These are phyloP conservation scores for Pseudomyrmex cubaensis DNA, from an alignment of 1,140 invertebrate genomes.

Conservation along the genomic window DNA sequence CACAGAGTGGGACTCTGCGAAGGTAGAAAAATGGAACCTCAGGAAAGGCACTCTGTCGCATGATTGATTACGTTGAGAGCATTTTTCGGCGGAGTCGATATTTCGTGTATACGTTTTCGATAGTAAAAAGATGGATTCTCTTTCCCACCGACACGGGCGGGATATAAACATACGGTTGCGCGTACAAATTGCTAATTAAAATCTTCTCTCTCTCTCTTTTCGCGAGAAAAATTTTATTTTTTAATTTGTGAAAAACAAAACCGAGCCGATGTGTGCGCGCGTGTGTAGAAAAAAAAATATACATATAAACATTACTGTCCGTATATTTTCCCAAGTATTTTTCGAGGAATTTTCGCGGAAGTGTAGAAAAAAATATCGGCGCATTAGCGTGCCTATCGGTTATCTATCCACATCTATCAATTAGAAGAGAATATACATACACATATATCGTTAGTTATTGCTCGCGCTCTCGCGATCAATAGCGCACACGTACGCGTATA, in stretches of 20 bases:
- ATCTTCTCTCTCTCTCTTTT: not conserved
- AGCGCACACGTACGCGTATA: constrained; percentile 23
- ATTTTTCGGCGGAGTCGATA: constrained; percentile 25
- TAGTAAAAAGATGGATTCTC: constrained; percentile 35
- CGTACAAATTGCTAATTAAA: not conserved
- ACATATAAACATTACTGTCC: not conserved
- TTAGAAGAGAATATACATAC: constrained; percentile 49
- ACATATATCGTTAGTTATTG: constrained; percentile 58
- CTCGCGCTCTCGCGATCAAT: constrained; percentile 46
- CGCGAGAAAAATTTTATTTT: not conserved
- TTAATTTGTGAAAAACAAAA: constrained; percentile 2
- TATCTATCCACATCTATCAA: constrained; percentile 50
- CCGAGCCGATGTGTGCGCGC: no score
- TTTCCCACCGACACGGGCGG: no score
- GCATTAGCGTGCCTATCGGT: constrained; percentile 20
- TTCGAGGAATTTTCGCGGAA: constrained; percentile 13
- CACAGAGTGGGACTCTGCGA: not conserved
- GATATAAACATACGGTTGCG: not conserved
- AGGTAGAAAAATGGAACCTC: constrained; percentile 20
- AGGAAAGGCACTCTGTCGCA: not conserved
- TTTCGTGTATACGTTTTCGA: constrained; percentile 12
- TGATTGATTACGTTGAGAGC: constrained; percentile 41
- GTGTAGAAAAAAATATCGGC: constrained; percentile 17
- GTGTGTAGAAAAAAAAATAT: no score
- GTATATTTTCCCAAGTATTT: not conserved